Conservation (phyloP, 2,113 vertebrate species). For the Ardeotis arabs region DNA sequence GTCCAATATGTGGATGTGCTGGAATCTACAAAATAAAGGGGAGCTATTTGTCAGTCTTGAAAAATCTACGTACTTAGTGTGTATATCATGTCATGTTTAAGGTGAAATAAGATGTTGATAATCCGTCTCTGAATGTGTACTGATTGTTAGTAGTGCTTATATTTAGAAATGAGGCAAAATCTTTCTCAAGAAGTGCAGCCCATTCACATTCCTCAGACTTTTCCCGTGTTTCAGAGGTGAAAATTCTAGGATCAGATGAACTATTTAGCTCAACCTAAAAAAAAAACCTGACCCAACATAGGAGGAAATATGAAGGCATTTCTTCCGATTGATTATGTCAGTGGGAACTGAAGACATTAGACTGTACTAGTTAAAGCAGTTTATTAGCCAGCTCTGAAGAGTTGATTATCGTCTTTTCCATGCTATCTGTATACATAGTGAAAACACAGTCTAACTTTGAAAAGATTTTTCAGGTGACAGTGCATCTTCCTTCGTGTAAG, state of each 20-base stretch:
- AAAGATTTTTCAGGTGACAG: neutral
- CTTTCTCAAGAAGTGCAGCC: neutral
- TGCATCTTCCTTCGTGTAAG: neutral
- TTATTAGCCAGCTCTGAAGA: neutral
- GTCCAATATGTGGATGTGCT: neutral
- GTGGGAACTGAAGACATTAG: neutral
- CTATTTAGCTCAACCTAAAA: neutral
- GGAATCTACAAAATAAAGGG: neutral
- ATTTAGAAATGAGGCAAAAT: neutral
- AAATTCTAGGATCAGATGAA: neutral
- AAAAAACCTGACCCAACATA: neutral
- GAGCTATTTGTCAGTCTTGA: neutral
- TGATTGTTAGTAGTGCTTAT: neutral
- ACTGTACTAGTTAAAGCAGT: neutral
- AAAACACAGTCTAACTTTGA: neutral
- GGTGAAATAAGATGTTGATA: neutral
- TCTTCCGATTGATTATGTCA: neutral
- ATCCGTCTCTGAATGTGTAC: neutral
- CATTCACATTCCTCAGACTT: neutral
- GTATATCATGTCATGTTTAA: neutral
- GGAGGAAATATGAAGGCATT: neutral
- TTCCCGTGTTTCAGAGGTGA: rapidly evolving
- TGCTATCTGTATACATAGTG: neutral
- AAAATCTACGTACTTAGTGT: neutral
- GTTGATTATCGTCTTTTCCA: neutral